Evolutionary conservation across 1,140 invertebrate genomes (phyloP).

Genomic region (Drosophila suzukii): DNA sequence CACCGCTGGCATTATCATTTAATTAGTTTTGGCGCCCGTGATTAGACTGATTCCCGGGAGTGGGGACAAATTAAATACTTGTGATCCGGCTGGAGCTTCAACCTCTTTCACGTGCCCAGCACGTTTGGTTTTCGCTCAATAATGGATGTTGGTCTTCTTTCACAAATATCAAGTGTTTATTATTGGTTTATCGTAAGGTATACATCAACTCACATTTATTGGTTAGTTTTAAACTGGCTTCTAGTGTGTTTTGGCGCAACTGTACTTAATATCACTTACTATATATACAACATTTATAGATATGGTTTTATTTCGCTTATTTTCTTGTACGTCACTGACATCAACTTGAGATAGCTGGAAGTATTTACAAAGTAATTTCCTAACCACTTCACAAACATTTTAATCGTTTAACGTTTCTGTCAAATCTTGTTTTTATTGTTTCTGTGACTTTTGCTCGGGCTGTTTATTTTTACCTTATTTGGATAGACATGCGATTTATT

Average conservation of each 20-base stretch:
- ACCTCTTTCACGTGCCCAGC: constrained; percentile 55
- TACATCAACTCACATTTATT: constrained; percentile 75
- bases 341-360: constrained; percentile 10
- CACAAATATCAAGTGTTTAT: constrained; percentile 72
- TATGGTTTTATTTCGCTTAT: constrained; percentile 49
- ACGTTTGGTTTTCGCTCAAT: constrained; percentile 52
- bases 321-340: constrained; percentile 18
- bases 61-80: constrained; percentile 22
- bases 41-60: constrained; percentile 18
- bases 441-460: constrained; percentile 11
- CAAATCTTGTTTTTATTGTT: constrained; percentile 34
- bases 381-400: constrained; percentile 53
- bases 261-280: constrained; percentile 58
- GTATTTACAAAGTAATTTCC: constrained; percentile 49
- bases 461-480: constrained; percentile 1
- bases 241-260: constrained; percentile 56
- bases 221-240: constrained; percentile 49
- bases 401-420: constrained; percentile 24
- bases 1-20: constrained; percentile 58
- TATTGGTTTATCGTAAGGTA: constrained; percentile 42
- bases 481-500: constrained; percentile 17
- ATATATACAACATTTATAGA: constrained; percentile 60
- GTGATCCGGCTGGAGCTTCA: constrained; percentile 8
- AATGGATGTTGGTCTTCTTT: constrained; percentile 7
- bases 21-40: constrained; percentile 56